These are phyloP conservation scores for Yponomeuta malinellus DNA, from an alignment of 2,888 invertebrate genomes.

Conservation along the genomic window DNA sequence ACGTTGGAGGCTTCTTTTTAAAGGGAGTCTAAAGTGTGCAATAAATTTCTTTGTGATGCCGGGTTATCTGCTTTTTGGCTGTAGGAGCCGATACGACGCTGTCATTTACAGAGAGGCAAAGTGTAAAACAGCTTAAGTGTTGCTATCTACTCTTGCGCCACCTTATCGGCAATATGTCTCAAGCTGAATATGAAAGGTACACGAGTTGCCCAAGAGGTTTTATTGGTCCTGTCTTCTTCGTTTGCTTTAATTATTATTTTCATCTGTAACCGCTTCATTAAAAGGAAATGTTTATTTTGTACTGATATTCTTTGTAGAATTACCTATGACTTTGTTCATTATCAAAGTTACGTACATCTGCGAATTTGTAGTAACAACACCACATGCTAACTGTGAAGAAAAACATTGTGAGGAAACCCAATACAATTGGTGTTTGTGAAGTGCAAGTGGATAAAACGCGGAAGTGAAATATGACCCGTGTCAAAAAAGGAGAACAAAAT, in stretches of 20 bases:
- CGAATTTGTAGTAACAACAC: too few relatives aligned
- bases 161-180: constrained; percentile 11
- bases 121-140: constrained; percentile 52
- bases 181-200: constrained; percentile 7
- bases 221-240: neutral
- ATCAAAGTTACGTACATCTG: too few relatives aligned
- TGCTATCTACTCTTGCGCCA: neutral
- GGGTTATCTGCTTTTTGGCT: constrained; percentile 50
- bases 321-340: too few relatives aligned
- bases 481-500: too few relatives aligned
- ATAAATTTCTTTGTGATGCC: constrained; percentile 66
- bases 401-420: too few relatives aligned
- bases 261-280: neutral
- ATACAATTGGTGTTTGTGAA: too few relatives aligned
- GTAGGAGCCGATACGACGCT: constrained; percentile 60
- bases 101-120: constrained; percentile 59
- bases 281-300: neutral
- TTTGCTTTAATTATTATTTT: neutral
- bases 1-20: constrained; percentile 21
- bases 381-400: too few relatives aligned
- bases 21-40: constrained; percentile 42
- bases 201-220: neutral
- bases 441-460: too few relatives aligned
- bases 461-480: too few relatives aligned
- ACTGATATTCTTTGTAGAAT: too few relatives aligned